phyloP scores from a whole-genome alignment of 2,888 invertebrate species.

The Brassicogethes aeneus region DNA sequence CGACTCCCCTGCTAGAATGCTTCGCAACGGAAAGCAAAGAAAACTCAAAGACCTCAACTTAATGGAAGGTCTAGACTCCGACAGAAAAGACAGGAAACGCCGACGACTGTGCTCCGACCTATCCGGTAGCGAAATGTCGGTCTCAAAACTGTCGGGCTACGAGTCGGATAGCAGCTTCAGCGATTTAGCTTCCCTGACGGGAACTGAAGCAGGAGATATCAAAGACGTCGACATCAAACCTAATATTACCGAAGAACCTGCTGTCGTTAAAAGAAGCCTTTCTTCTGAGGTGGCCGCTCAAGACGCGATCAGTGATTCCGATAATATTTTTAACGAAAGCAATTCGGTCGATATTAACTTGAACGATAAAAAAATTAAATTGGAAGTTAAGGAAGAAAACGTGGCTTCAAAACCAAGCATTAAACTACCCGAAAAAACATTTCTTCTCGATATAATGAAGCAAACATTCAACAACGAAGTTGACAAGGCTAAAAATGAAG shows the following conservation, averaged over 20 bases:
- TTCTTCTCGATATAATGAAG: conserved; percentile 50
- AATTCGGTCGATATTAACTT: conserved; percentile 19
- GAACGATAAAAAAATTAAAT: conserved; percentile 13
- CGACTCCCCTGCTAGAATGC: conserved; percentile 49
- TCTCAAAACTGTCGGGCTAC: conserved; percentile 52
- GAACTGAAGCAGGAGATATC: conserved; percentile 26
- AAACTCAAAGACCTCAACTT: conserved; percentile 50
- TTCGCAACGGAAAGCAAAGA: conserved; percentile 58
- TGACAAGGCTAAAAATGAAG: conserved; percentile 9
- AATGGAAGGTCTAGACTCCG: conserved; percentile 50
- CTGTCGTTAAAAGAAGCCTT: conserved; percentile 12
- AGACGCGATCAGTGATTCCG: conserved; percentile 17
- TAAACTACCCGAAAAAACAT: conserved; percentile 49
- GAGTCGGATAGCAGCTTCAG: conserved; percentile 57
- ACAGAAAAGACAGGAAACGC: conserved; percentile 37
- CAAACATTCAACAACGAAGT: conserved; percentile 43
- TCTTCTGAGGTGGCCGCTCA: conserved; percentile 17
- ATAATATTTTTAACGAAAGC: conserved; percentile 31
- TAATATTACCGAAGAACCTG: conserved; percentile 7
- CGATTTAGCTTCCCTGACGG: conserved; percentile 40
- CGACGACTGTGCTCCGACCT: conserved; percentile 48
- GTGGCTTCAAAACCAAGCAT: conserved; percentile 18
- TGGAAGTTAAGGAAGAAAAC: conserved; percentile 7
- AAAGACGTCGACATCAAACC: conserved; percentile 16
- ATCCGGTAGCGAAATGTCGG: conserved; percentile 52